Evolutionary conservation across 2,797 vertebrate species (phyloP), one percentile per base, ranked within the genome.

Genomic region (Avahi laniger): DNA sequence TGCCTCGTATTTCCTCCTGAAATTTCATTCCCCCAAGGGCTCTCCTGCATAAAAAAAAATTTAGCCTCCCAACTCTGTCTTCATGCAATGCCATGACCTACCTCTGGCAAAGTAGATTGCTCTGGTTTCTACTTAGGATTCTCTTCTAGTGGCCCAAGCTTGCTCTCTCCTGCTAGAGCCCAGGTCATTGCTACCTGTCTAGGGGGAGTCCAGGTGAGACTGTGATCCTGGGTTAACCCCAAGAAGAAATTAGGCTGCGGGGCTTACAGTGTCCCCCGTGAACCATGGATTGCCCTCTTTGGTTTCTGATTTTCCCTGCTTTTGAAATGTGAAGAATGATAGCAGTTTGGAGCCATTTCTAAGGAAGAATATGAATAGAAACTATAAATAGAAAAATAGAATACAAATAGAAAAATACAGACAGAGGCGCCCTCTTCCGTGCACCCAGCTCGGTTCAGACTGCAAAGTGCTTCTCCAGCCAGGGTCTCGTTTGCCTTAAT

Each of bases 81-180:
- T 75, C 26, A 8, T 48, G 35, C 1, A 0, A 1, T 89, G 85
- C 67, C 4, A 2, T 1, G 1, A 24, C 14, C 7, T 1, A 17
- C 59, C 12, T 73, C 52, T 50, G 12, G 14, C 76, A 72, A 22
- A 63, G 54, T 1, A 57, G 63, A 79, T 6, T 1, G 17, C 18
- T 38, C 48, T 26, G 33, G 54, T 75, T 73, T 65, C 67, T 82
- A 8, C 50, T 28, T 24, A 54, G 35, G 48, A 28, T 3, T 0
- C 2, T 24, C 57, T 54, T 48, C 52, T 8, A 3, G 70, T 24
- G 59, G 67, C 30, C n/a, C 67, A 46, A 0, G 8, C 41, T 33
- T 12, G 5, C 41, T 78, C 3, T 76, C 61, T 69, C 33, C 52
- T 63, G 10, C 38, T 7, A 0, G 9, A 5, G 18, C 41, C 50